Evolutionary conservation across 2,113 vertebrate genomes (phyloP), one percentile per base, ranked within the genome.

Genomic region (Polypterus senegalus): DNA sequence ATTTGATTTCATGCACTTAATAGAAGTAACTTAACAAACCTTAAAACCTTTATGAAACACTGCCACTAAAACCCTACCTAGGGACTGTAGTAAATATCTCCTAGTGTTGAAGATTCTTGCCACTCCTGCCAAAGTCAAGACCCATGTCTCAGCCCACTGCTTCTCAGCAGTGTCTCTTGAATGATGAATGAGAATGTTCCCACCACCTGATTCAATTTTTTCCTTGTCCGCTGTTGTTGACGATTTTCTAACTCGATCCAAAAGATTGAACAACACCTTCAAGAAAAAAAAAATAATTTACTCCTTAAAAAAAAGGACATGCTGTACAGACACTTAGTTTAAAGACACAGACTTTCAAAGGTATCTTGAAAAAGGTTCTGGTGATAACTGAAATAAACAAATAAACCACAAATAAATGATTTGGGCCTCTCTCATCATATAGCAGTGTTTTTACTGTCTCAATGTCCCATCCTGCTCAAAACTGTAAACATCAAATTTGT

Each of bases 91-190:
- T 63, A 95, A 85, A 64, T 96, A 94, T 79, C 93, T 87, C 64
- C 95, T 87, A 4, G 94, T 97, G 78, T 99, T 99, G 70, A 99
- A 99, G 76, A 99, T 99, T 68, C 96, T 89, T 4, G 96, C 96
- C 67, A 98, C 93, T 11, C 96, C 96, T 0, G 95, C 94, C 51
- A 99, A 76, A 0, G 96, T 95, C 75, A 99, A 84, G 45, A 99
- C 96, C 96, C 96, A 99, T 0, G 96, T 99, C 71, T 99, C 96
- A 1, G 96, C 96, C 96, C 96, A 99, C 55, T 99, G 96, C 63
- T 99, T 99, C 71, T 99, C 96, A n/a, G 96, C 96, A 3, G 96
- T 99, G 75, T 99, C 96, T 1, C 96, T 88, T 3, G 96, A 99
- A 79, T 99, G 96, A 75, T 99, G 96, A 76, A 99, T 99, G 47